Base-by-base conservation (phyloP, 2,888 invertebrate species). In the Ornithoptera alexandrae region DNA sequence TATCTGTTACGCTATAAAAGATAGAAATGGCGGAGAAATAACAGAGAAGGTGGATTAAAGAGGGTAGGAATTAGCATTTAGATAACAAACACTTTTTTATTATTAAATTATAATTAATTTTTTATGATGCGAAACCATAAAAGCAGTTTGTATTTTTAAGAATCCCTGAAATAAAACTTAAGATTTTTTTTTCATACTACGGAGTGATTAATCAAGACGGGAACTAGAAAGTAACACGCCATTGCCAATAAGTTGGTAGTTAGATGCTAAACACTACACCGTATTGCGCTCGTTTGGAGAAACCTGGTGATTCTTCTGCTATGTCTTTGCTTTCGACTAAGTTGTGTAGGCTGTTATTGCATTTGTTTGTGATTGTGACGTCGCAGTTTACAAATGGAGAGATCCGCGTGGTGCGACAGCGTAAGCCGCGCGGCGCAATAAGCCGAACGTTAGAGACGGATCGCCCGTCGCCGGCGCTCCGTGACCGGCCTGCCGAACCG, bases 61-160 rank as follows among this genome's bases (percentile, higher is more conserved):
- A 62, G 62, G 18, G 24, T 22, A 4, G 39, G 18, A 58, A 70
- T 70, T 70, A 62, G 62, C 69, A 70, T 70, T 58, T 70, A 36
- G 66, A 70, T 70, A 53, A 66, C 58, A n/a, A 12, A 8, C 50
- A 5, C 57, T 69, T 68, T 30, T 69, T 69, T 53, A 59, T 3
- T 20, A 17, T 30, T 60, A 42, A 62, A 57, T 68, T 61, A 59
- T 65, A 53, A 18, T 18, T 53, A 53, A 53, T 53, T 53, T 39
- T 10, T 39, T 39, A 39, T 39, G 39, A 8, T 7, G 39, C 10
- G 10, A 30, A 39, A 39, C 39, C 39, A 39, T 39, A 39, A 10
- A 6, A 39, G 39, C 8, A 10, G 7, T 39, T 39, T 39, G 39
- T 39, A 8, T 39, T 39, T 39, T 39, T 39, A 39, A 10, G 8